Base-by-base conservation (phyloP, 37 sponge, comb jelly and placozoan species). In the Spongia lamella region DNA sequence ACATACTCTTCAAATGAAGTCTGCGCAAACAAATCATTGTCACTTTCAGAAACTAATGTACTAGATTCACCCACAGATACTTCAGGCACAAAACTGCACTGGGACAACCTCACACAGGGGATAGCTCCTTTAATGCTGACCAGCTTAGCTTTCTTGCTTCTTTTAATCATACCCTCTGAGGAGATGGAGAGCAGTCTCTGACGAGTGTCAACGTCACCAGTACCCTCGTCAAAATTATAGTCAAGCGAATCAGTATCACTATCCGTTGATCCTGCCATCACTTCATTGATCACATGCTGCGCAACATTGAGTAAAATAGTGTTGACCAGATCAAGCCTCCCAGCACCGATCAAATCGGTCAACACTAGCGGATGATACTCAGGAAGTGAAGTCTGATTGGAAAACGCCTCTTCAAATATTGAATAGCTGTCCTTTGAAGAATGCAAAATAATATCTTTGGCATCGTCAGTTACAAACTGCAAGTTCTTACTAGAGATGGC, bases 361-460 rank as follows among this genome's bases (percentile, higher is more conserved):
- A 97, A 71, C 26, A 88, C 81, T 54, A 80, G 68, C 16, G 98
- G 98, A 53, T 97, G 98, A 56, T 94, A 95, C 80, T 97, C 96
- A 35, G 94, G 90, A 6, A 92, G 72, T 3, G 82, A 53, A 27
- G 57, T 80, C 30, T 87, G 81, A 36, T 65, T 38, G 6, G 83
- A 57, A 24, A 81, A 83, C 14, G 88, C 88, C 54, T 80, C 81
- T 47, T 87, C 78, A 25, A 87, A 51, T 32, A 87, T 13, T 2
- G 70, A 68, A 38, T 7, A 68, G 5, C 50, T 26, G 26, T 68
- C 21, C 70, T 19, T 34, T 5, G 47, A 39, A 20, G 51, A 40
- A 43, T 43, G 47, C 47, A 43, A 43, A 43, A 43, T 43, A 9
- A 43, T 5, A 43, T 43, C 47, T 43, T 43, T 43, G 9, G 9